A percentile compares a stretch with the other conserved stretches of the same genome.
Conservation (phyloP, 1,140 invertebrate species). For the Pectinophora gossypiella region DNA sequence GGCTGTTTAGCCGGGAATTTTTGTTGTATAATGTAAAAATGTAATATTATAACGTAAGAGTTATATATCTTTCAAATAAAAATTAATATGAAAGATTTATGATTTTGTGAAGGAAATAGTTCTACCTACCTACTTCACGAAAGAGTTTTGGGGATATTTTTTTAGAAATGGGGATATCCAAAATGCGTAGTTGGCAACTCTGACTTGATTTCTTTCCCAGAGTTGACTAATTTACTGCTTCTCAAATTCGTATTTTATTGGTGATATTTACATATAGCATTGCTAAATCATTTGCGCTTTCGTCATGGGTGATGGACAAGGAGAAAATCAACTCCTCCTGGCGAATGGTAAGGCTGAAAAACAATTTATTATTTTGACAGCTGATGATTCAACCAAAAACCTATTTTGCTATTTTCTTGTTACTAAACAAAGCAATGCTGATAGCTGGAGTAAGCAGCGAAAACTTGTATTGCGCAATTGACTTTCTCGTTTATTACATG, state of each 20-base stretch:
- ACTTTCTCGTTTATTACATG: constrained; percentile 5
- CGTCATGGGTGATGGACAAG: constrained; percentile 62
- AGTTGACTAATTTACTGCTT: neutral
- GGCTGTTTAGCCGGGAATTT: too few relatives aligned
- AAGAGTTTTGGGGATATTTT: too few relatives aligned
- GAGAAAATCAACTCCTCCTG: constrained; percentile 61
- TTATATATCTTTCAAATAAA: too few relatives aligned
- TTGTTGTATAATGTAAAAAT: too few relatives aligned
- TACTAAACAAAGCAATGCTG: constrained; percentile 56
- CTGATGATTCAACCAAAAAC: constrained; percentile 64
- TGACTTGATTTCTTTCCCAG: neutral
- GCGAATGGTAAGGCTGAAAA: constrained; percentile 46
- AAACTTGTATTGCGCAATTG: neutral
- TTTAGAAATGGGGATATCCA: neutral
- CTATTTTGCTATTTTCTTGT: constrained; percentile 45
- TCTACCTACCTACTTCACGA: too few relatives aligned
- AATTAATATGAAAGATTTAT: too few relatives aligned
- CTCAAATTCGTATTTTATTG: neutral
- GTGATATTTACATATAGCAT: neutral
- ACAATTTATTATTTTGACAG: constrained; percentile 60
- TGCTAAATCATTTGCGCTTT: neutral
- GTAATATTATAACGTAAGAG: too few relatives aligned
- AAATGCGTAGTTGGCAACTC: neutral
- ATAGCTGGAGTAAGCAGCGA: neutral
- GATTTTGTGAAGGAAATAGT: too few relatives aligned